Evolutionary conservation across 2,113 vertebrate species (phyloP).

Genomic region (Oreochromis tanganicae): DNA sequence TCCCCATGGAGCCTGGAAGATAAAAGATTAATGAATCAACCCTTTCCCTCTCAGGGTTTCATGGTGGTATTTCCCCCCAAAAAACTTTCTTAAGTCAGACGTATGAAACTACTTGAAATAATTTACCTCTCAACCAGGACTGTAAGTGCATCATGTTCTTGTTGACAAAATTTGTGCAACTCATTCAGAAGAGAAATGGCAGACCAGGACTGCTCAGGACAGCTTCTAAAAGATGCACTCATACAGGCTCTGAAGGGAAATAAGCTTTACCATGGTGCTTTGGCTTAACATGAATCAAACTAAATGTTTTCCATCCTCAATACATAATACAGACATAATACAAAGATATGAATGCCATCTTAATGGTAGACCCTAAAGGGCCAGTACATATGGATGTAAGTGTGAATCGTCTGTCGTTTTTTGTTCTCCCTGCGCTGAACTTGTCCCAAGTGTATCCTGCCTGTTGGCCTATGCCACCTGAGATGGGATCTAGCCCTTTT

Average conservation of each 20-base stretch:
- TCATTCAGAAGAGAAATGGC: conserved; percentile 56
- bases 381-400: background rate
- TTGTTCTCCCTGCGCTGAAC: background rate
- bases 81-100: background rate
- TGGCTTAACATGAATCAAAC: background rate
- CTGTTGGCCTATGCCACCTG: background rate
- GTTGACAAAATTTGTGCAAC: conserved; percentile 37
- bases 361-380: background rate
- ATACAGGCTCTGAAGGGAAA: conserved; percentile 21
- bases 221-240: background rate
- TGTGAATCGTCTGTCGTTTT: background rate
- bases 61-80: fast-evolving
- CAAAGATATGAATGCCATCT: background rate
- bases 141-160: conserved; percentile 53
- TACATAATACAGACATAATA: background rate
- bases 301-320: fast-evolving
- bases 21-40: background rate
- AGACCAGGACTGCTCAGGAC: conserved; percentile 54
- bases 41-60: background rate
- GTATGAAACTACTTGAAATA: background rate
- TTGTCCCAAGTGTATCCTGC: background rate
- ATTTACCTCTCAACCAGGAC: conserved; percentile 55
- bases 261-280: background rate
- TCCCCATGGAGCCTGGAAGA: conserved; percentile 39
- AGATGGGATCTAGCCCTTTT: background rate